A percentile compares a stretch with the other conserved stretches of the same genome.
Evolutionary conservation across 2,888 invertebrate genomes (phyloP).

Genomic region (Monoplex corrugatus): DNA sequence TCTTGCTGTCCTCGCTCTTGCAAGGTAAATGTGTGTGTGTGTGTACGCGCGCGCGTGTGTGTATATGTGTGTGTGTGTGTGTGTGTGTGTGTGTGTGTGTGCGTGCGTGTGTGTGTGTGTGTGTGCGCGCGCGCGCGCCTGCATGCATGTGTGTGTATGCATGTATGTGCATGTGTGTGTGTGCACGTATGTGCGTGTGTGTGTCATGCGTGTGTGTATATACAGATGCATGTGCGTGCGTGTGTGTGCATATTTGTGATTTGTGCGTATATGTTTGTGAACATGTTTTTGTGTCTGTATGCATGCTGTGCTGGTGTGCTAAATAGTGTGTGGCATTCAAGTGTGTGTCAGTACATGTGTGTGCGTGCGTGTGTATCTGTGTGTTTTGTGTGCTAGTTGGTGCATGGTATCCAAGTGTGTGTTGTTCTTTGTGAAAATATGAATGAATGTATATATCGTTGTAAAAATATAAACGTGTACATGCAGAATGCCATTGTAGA

Average conservation of each 20-base stretch:
- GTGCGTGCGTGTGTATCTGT: background rate
- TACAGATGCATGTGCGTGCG: background rate
- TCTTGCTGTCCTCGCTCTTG: too few relatives aligned
- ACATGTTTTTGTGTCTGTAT: background rate
- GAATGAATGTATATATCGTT: too few relatives aligned
- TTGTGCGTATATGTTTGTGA: slow-evolving; percentile 10
- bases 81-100: slow-evolving; percentile 9
- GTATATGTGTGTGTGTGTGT: background rate
- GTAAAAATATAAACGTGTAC: too few relatives aligned
- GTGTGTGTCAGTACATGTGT: background rate
- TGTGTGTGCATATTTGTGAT: slow-evolving; percentile 1
- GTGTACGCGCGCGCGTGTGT: background rate
- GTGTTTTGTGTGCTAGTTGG: too few relatives aligned
- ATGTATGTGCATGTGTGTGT: background rate
- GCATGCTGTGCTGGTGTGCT: too few relatives aligned
- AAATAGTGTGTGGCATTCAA: background rate
- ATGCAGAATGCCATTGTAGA: too few relatives aligned
- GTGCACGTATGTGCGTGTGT: background rate
- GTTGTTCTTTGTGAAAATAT: too few relatives aligned
- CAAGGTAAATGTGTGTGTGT: background rate
- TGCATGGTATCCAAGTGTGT: too few relatives aligned
- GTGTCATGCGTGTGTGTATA: too few relatives aligned
- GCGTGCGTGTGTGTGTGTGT: background rate
- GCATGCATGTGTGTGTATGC: background rate
- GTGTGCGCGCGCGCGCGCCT: background rate